These are phyloP conservation scores for Leptinotarsa defecta DNA, from an alignment of 1,140 invertebrate genomes.

Conservation along the genomic window DNA sequence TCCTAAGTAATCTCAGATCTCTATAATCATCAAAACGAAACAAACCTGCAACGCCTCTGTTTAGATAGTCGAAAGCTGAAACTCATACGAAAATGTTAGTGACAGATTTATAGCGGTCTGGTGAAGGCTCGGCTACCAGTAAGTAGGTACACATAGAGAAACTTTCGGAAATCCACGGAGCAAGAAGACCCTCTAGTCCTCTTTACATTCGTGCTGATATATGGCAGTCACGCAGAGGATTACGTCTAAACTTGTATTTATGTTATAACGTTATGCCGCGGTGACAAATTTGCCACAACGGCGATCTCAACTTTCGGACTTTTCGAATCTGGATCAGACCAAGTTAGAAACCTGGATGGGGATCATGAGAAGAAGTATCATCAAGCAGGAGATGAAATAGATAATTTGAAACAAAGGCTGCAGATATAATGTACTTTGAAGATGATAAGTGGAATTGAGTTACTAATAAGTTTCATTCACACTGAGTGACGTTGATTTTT, in stretches of 20 bases:
- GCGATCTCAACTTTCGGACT: neutral
- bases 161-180: slow-evolving; percentile 6
- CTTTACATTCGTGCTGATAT: slow-evolving; percentile 17
- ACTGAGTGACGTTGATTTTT: too few species aligned
- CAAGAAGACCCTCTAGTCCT: slow-evolving; percentile 17
- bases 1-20: too few species aligned
- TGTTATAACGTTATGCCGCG: slow-evolving; percentile 11
- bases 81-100: slow-evolving; percentile 2
- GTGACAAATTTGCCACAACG: slow-evolving; percentile 2
- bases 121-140: slow-evolving; percentile 7
- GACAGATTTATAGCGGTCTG: slow-evolving; percentile 20
- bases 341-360: too few species aligned
- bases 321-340: neutral
- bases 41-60: slow-evolving; percentile 3
- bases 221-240: slow-evolving; percentile 17
- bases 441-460: too few species aligned
- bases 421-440: too few species aligned
- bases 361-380: too few species aligned
- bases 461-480: too few species aligned
- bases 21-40: too few species aligned
- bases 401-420: too few species aligned
- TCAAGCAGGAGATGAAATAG: too few species aligned
- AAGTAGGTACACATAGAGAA: slow-evolving; percentile 10
- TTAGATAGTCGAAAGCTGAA: neutral
- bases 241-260: slow-evolving; percentile 21